A percentile compares a stretch with the other conserved stretches of the same genome.
Evolutionary conservation across 1,140 invertebrate genomes (phyloP).

Genomic region (Plutomurus gul): DNA sequence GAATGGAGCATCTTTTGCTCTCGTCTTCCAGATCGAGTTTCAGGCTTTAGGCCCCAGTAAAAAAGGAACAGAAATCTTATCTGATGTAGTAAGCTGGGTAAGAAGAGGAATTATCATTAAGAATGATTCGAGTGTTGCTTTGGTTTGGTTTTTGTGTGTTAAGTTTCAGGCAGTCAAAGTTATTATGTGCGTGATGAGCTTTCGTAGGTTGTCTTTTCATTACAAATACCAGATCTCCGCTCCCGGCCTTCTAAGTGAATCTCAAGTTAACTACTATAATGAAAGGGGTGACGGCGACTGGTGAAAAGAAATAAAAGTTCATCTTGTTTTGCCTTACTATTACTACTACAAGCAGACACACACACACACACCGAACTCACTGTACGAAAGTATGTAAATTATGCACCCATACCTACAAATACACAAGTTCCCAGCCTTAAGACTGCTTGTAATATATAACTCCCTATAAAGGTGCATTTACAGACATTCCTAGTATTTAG

Average conservation of each 20-base stretch:
- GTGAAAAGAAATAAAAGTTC: conserved; percentile 30
- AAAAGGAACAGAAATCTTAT: too few species aligned
- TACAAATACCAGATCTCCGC: conserved; percentile 25
- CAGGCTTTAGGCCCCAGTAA: too few species aligned
- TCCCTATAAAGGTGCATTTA: too few species aligned
- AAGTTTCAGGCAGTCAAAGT: conserved; percentile 4
- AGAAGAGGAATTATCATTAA: conserved; percentile 12
- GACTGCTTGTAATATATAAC: too few species aligned
- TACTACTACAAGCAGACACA: too few species aligned
- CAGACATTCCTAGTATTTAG: conserved; percentile 13
- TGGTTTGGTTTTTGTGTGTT: neutral
- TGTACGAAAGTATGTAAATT: too few species aligned
- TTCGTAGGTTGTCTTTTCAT: conserved; percentile 26
- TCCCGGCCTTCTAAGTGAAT: neutral
- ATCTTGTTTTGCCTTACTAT: neutral
- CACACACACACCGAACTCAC: too few species aligned
- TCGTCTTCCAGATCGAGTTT: too few species aligned
- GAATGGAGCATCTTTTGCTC: too few species aligned
- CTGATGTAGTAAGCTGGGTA: neutral
- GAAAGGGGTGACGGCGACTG: conserved; percentile 8
- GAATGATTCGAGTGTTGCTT: neutral
- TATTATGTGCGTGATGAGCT: conserved; percentile 26
- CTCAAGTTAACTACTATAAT: neutral
- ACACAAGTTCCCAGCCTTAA: too few species aligned
- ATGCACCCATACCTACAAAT: too few species aligned